A percentile compares a stretch with the other conserved stretches of the same genome.
These are phyloP conservation scores for Psittacula echo DNA, from an alignment of 2,797 vertebrate species.

Conservation along the genomic window DNA sequence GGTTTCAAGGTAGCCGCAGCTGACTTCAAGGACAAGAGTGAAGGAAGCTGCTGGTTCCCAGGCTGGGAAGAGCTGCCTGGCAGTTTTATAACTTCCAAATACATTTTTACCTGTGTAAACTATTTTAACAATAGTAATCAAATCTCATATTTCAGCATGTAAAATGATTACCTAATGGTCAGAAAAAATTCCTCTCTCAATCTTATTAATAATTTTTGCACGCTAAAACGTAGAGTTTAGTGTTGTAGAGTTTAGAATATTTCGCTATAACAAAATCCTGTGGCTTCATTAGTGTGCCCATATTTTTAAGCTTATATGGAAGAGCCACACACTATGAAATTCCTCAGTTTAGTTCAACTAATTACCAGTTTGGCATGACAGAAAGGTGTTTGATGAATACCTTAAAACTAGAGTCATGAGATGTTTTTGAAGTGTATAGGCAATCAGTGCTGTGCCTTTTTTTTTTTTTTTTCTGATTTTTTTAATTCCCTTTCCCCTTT, in stretches of 20 bases:
- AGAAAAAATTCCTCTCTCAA: background rate
- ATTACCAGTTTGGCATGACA: background rate
- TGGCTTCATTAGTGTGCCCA: background rate
- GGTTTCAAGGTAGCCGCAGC: background rate
- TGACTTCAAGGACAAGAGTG: background rate
- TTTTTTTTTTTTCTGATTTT: too few relatives aligned
- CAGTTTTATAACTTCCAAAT: background rate
- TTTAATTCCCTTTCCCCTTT: rapidly evolving
- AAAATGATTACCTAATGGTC: background rate
- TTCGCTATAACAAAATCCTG: background rate
- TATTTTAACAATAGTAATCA: background rate
- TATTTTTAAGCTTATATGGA: background rate
- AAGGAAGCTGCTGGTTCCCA: background rate
- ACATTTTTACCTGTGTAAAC: background rate
- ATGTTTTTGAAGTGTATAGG: background rate
- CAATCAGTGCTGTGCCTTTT: background rate
- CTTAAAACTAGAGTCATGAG: background rate
- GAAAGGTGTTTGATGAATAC: background rate
- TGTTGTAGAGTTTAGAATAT: background rate
- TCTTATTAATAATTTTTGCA: background rate
- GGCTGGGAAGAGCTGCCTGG: background rate
- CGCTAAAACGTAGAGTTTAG: background rate
- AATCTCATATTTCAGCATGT: background rate
- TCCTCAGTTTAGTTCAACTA: background rate
- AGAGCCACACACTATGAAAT: background rate